phyloP scores from a whole-genome alignment of 2,888 invertebrate species.

The Amphimallon solstitiale region DNA sequence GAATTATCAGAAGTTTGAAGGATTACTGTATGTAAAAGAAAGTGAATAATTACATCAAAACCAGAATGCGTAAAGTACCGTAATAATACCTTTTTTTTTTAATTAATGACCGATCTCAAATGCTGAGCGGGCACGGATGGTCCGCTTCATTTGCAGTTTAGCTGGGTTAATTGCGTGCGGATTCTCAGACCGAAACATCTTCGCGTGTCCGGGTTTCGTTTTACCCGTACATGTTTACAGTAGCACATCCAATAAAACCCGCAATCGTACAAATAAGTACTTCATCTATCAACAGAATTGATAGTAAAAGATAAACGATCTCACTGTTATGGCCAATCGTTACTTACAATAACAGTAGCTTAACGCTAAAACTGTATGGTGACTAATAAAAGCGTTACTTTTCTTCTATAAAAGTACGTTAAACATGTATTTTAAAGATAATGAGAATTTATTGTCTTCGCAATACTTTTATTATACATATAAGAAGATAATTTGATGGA shows the following conservation, averaged over 20 bases:
- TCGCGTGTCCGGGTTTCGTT: conserved; percentile 26
- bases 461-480: too few relatives aligned
- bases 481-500: too few relatives aligned
- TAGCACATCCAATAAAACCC: conserved; percentile 20
- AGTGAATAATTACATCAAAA: conserved; percentile 26
- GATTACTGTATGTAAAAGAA: neutral
- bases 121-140: neutral
- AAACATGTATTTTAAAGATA: too few relatives aligned
- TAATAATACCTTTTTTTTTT: conserved; percentile 24
- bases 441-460: too few relatives aligned
- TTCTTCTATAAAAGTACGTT: too few relatives aligned
- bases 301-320: conserved; percentile 19
- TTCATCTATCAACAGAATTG: conserved; percentile 1
- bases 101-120: conserved; percentile 12
- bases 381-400: too few relatives aligned
- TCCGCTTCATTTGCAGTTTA: conserved; percentile 14
- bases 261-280: conserved; percentile 11
- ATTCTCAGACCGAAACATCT: conserved; percentile 24
- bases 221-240: conserved; percentile 11
- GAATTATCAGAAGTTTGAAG: neutral
- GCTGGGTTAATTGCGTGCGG: conserved; percentile 31
- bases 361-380: too few relatives aligned
- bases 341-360: neutral
- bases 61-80: conserved; percentile 17
- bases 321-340: conserved; percentile 5